phyloP scores from a whole-genome alignment of 2,797 vertebrate species.

The Toxotes lorentzi region DNA sequence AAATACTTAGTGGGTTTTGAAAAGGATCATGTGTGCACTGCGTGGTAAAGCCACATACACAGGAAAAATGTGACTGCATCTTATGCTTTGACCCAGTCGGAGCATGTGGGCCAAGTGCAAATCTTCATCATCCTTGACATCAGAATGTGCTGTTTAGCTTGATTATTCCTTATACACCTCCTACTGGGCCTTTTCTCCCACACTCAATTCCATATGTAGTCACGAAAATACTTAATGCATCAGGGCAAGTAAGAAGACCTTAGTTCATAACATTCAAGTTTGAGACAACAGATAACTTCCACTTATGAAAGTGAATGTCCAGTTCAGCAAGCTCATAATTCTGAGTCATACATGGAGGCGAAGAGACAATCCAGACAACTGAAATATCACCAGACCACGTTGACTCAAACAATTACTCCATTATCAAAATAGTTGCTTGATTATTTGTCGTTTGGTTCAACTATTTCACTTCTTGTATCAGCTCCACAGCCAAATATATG shows the following conservation, averaged over 20 bases:
- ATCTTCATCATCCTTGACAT: constrained; percentile 19
- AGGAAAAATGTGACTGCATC: constrained; percentile 6
- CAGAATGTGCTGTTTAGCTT: background rate
- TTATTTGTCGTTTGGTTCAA: background rate
- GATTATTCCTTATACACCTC: background rate
- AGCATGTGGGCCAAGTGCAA: background rate
- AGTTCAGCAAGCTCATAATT: constrained; percentile 54
- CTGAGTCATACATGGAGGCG: constrained; percentile 25
- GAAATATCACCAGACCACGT: background rate
- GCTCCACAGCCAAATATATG: background rate
- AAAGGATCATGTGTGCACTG: constrained; percentile 6
- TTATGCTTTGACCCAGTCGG: constrained; percentile 4
- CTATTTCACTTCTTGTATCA: background rate
- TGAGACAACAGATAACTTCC: constrained; percentile 24
- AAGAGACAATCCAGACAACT: background rate
- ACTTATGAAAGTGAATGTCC: constrained; percentile 25
- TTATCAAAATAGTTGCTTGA: background rate
- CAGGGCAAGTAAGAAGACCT: constrained; percentile 24
- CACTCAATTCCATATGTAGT: background rate
- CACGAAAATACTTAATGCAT: background rate
- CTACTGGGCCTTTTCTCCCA: background rate
- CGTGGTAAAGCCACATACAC: background rate
- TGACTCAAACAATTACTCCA: background rate
- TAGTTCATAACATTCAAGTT: constrained; percentile 59
- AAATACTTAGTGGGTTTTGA: constrained; percentile 30